A percentile compares a stretch with the other conserved stretches of the same genome.
Evolutionary conservation across 2,113 vertebrate species (phyloP).

Genomic region (Rhinolophus ferrumequinum): DNA sequence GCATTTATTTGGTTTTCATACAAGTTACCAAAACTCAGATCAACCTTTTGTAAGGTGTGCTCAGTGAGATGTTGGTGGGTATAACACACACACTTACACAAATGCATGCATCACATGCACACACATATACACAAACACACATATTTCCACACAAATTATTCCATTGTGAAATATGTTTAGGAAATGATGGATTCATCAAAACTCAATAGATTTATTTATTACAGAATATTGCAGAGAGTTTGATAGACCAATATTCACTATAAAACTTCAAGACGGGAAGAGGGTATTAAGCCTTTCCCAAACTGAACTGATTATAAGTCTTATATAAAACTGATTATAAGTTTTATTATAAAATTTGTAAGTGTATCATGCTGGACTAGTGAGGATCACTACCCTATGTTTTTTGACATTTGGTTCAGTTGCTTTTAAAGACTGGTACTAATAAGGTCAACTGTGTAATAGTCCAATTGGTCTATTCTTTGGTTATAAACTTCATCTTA

Average conservation of each 20-base stretch:
- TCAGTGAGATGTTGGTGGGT: background rate
- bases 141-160: background rate
- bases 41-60: background rate
- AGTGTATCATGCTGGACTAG: background rate
- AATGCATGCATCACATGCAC: background rate
- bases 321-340: background rate
- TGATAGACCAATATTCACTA: background rate
- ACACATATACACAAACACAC: background rate
- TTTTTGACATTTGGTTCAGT: background rate
- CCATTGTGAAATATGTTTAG: background rate
- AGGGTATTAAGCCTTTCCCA: background rate
- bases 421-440: background rate
- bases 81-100: background rate
- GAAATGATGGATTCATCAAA: background rate
- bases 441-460: background rate
- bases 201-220: background rate
- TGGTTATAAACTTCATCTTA: background rate
- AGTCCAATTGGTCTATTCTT: background rate
- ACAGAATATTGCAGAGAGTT: background rate
- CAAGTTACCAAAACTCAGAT: background rate
- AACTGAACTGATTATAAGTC: conserved; percentile 18
- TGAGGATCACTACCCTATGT: background rate
- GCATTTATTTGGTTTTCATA: background rate
- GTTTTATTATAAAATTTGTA: background rate
- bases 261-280: background rate